phyloP scores from a whole-genome alignment of 2,888 invertebrate genomes.

The Tyria jacobaeae region DNA sequence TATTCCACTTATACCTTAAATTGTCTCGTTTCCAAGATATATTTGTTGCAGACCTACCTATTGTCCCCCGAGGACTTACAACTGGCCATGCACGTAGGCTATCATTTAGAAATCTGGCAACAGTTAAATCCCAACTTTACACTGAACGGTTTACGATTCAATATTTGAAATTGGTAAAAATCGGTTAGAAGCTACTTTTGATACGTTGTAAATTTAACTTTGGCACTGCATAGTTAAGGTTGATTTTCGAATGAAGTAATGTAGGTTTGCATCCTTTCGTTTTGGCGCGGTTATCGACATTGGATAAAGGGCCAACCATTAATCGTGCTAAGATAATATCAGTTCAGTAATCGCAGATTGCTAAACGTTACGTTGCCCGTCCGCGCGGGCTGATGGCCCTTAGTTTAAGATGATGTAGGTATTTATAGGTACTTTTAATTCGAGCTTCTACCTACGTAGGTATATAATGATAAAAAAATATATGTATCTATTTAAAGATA shows the following conservation, averaged over 20 bases:
- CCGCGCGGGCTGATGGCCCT: conserved; percentile 65
- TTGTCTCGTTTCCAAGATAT: conserved; percentile 81
- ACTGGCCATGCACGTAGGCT: conserved; percentile 71
- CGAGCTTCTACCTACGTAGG: neutral
- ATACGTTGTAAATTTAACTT: conserved; percentile 35
- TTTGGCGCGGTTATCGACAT: conserved; percentile 65
- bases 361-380: conserved; percentile 75
- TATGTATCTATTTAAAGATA: too few relatives aligned
- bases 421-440: conserved; percentile 2
- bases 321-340: conserved; percentile 82
- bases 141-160: neutral
- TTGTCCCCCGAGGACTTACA: conserved; percentile 81
- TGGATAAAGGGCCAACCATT: conserved; percentile 82
- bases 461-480: neutral
- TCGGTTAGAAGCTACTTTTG: conserved; percentile 32
- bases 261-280: conserved; percentile 55
- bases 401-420: conserved; percentile 25
- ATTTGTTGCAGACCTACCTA: conserved; percentile 79
- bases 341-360: conserved; percentile 80
- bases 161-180: conserved; percentile 27
- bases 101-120: conserved; percentile 54
- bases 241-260: conserved; percentile 37
- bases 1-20: conserved; percentile 80
- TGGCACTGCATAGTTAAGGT: conserved; percentile 22
- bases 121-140: conserved; percentile 39